phyloP scores from a whole-genome alignment of 2,113 vertebrate species.

The Camelus bactrianus region DNA sequence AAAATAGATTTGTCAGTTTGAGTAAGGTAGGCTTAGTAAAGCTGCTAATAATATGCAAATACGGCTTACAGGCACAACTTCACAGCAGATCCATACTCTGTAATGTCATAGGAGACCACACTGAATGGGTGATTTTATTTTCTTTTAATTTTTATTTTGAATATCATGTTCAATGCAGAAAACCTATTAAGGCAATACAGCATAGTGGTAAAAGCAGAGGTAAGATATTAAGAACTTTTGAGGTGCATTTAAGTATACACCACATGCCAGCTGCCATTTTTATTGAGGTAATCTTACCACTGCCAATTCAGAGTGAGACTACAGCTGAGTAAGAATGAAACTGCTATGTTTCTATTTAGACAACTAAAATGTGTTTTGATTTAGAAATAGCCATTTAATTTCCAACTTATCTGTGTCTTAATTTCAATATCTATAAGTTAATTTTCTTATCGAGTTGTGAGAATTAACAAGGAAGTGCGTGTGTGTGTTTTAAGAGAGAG shows the following conservation, averaged over 20 bases:
- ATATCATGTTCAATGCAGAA: background rate
- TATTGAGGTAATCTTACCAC: accelerated
- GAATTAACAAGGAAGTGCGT: background rate
- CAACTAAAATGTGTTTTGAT: background rate
- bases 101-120: background rate
- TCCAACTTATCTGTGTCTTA: background rate
- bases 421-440: background rate
- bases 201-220: background rate
- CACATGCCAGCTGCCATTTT: background rate
- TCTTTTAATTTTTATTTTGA: background rate
- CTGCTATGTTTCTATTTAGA: background rate
- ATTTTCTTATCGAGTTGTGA: background rate
- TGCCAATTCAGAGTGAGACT: background rate
- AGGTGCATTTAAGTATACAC: accelerated
- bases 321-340: background rate
- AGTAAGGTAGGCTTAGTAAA: background rate
- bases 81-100: background rate
- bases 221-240: background rate
- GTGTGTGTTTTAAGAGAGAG: background rate
- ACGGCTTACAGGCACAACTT: accelerated
- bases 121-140: background rate
- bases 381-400: background rate
- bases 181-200: background rate
- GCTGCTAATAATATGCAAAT: background rate
- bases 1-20: background rate